A percentile compares a stretch with the other conserved stretches of the same genome.
Evolutionary conservation across 2,113 vertebrate genomes (phyloP).

Genomic region (Nansenia antarctica): DNA sequence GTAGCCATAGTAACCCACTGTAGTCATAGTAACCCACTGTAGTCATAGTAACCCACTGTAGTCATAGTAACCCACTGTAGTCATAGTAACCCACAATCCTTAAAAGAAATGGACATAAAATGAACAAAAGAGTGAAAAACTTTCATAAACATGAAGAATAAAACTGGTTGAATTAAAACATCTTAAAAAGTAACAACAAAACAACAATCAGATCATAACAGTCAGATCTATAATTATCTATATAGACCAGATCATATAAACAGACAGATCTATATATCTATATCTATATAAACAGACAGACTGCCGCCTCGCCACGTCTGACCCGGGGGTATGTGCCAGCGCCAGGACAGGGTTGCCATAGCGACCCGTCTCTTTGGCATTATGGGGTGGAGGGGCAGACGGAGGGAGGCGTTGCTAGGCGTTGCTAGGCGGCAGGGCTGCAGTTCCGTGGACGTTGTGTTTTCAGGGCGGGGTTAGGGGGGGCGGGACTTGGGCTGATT

Average conservation of each 20-base stretch:
- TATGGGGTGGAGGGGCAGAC: conserved; percentile 53
- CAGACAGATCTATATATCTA: conserved; percentile 43
- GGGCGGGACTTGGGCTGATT: conserved; percentile 16
- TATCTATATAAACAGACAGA: conserved; percentile 64
- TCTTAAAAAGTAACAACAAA: conserved; percentile 57
- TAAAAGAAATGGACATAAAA: conserved; percentile 47
- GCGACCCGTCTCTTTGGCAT: conserved; percentile 73
- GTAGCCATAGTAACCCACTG: too few relatives aligned
- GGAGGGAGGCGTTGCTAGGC: conserved; percentile 52
- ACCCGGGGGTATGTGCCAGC: conserved; percentile 71
- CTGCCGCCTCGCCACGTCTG: conserved; percentile 47
- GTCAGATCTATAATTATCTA: conserved; percentile 43
- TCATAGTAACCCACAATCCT: conserved; percentile 58
- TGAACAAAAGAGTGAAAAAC: conserved; percentile 35
- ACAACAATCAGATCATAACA: conserved; percentile 37
- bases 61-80: too few relatives aligned
- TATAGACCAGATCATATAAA: conserved; percentile 74
- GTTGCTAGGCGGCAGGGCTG: conserved; percentile 50
- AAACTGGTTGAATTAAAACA: conserved; percentile 58
- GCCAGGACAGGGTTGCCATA: conserved; percentile 57
- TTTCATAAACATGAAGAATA: conserved; percentile 46
- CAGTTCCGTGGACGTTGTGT: conserved; percentile 53
- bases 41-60: too few relatives aligned
- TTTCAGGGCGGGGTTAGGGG: conserved; percentile 24
- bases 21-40: too few relatives aligned